Conservation (phyloP, 2,888 invertebrate species). For the Acanthoscelides obtectus region DNA sequence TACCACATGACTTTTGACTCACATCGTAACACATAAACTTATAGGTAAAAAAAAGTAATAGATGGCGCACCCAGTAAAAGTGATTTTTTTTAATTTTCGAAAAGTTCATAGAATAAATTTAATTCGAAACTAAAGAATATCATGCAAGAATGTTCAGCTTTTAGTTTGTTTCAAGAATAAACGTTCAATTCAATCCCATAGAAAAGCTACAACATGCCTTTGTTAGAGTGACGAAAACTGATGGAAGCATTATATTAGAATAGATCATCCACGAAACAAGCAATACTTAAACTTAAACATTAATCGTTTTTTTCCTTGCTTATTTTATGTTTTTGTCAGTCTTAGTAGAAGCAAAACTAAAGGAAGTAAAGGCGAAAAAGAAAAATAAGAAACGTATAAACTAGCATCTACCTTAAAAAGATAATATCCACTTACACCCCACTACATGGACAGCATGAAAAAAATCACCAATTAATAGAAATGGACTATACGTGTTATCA, state of each 20-base stretch:
- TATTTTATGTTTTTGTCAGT: background rate
- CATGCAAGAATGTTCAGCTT: too few relatives aligned
- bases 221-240: background rate
- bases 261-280: background rate
- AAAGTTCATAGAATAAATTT: too few relatives aligned
- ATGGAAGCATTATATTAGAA: constrained; percentile 2
- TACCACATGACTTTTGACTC: too few relatives aligned
- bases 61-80: too few relatives aligned
- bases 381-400: constrained; percentile 5
- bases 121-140: too few relatives aligned
- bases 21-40: too few relatives aligned
- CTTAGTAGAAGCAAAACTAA: background rate
- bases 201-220: background rate
- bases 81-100: too few relatives aligned
- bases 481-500: background rate
- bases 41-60: too few relatives aligned
- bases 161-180: too few relatives aligned
- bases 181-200: background rate
- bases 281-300: background rate
- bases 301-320: too few relatives aligned
- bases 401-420: constrained; percentile 27
- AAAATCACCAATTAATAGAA: background rate
- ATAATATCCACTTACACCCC: constrained; percentile 34
- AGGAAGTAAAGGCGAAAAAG: background rate
- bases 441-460: constrained; percentile 17